Conservation (phyloP, 2,797 vertebrate genomes). For the Cephalopachus bancanus region DNA sequence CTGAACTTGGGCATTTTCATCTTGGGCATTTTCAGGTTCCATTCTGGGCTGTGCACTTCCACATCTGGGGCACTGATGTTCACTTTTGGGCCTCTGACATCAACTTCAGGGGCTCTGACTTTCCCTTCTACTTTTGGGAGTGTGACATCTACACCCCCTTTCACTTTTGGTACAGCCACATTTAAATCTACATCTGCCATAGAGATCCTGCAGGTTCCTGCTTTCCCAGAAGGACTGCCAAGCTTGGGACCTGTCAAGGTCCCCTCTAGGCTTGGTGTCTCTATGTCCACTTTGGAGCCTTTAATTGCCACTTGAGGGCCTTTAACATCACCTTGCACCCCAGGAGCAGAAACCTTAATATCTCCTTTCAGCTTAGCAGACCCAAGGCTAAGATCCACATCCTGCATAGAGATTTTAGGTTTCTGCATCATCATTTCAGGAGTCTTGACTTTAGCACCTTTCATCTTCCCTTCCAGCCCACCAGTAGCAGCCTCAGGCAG, state of each 20-base stretch:
- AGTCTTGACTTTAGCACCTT: slow-evolving; percentile 80
- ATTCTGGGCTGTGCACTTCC: slow-evolving; percentile 61
- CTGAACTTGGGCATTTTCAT: slow-evolving; percentile 86
- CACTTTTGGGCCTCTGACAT: slow-evolving; percentile 77
- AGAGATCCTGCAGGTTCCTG: slow-evolving; percentile 81
- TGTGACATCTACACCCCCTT: slow-evolving; percentile 82
- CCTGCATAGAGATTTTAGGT: slow-evolving; percentile 88
- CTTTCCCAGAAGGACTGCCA: slow-evolving; percentile 69
- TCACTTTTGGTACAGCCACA: slow-evolving; percentile 82
- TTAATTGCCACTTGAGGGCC: slow-evolving; percentile 80
- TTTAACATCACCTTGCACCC: slow-evolving; percentile 79
- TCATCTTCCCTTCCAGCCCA: slow-evolving; percentile 85
- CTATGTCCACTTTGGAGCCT: slow-evolving; percentile 77
- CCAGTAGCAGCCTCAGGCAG: slow-evolving; percentile 72
- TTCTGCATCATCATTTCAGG: slow-evolving; percentile 83
- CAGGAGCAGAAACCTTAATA: not conserved
- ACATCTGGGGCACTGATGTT: slow-evolving; percentile 45
- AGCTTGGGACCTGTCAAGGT: slow-evolving; percentile 83
- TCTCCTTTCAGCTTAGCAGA: slow-evolving; percentile 83
- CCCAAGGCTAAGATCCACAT: slow-evolving; percentile 86
- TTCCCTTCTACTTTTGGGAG: slow-evolving; percentile 85
- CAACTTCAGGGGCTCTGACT: slow-evolving; percentile 80
- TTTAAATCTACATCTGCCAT: slow-evolving; percentile 88
- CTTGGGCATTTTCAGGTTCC: slow-evolving; percentile 84
- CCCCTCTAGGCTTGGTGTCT: slow-evolving; percentile 75